Conservation (phyloP, 2,797 vertebrate species). For the Peromyscus melanophrys region DNA sequence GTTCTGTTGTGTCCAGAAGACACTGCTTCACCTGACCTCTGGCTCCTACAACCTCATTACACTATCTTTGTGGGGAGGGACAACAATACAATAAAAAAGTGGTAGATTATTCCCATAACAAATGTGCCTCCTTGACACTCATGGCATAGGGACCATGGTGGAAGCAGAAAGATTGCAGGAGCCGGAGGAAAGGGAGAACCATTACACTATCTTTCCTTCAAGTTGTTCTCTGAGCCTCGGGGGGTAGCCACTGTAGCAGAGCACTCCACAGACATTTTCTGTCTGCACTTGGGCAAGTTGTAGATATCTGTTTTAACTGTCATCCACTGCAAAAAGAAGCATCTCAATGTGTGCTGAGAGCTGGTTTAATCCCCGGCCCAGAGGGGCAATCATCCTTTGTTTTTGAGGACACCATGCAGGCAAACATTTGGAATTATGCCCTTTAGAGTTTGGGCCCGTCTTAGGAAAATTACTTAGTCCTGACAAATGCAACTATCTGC, state of each 20-base stretch:
- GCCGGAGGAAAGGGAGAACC: no score
- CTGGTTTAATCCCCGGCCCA: background rate
- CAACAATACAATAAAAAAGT: no score
- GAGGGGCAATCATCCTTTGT: background rate
- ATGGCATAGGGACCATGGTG: no score
- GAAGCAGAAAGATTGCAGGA: no score
- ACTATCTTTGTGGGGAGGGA: no score
- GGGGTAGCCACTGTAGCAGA: background rate
- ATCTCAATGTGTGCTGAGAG: no score
- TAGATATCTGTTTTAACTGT: background rate
- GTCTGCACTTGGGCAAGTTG: background rate
- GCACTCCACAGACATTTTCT: background rate
- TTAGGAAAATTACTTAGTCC: slow-evolving; percentile 5
- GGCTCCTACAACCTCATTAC: background rate
- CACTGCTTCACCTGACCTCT: background rate
- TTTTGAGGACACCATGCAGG: background rate
- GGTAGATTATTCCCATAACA: no score
- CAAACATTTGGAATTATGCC: background rate
- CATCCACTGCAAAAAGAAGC: background rate
- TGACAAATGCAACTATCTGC: slow-evolving; percentile 3
- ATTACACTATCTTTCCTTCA: background rate
- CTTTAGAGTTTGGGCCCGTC: background rate
- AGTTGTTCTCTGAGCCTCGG: background rate
- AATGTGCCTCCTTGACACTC: no score
- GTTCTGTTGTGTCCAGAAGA: background rate